phyloP scores from a whole-genome alignment of 2,797 vertebrate species.

The Galago senegalensis region DNA sequence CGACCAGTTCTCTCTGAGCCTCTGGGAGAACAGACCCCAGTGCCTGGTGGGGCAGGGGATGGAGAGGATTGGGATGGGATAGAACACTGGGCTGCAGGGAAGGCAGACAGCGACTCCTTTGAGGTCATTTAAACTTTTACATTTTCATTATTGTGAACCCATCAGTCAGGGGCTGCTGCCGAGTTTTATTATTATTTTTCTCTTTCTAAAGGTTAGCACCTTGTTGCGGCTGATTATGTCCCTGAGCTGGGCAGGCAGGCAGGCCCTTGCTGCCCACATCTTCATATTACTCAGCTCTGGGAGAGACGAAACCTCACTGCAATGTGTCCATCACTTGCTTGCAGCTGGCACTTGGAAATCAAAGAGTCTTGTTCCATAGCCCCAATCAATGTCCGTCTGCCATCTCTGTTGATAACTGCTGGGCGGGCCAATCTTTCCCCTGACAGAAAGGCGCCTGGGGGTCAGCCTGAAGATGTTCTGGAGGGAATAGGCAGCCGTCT shows the following conservation, averaged over 20 bases:
- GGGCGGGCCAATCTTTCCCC: slow-evolving; percentile 62
- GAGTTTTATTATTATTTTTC: slow-evolving; percentile 49
- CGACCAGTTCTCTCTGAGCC: not conserved
- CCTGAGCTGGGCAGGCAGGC: slow-evolving; percentile 58
- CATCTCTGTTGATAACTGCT: slow-evolving; percentile 49
- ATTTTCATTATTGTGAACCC: slow-evolving; percentile 44
- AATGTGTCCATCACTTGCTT: slow-evolving; percentile 53
- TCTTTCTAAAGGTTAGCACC: slow-evolving; percentile 74
- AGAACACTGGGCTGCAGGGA: no score
- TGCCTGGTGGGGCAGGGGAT: not conserved
- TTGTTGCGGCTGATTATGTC: slow-evolving; percentile 32
- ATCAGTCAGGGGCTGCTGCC: slow-evolving; percentile 39
- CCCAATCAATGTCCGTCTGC: slow-evolving; percentile 78
- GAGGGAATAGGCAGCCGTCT: slow-evolving; percentile 46
- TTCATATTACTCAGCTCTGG: not conserved
- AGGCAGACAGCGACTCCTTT: not conserved
- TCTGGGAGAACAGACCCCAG: not conserved
- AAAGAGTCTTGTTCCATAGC: slow-evolving; percentile 73
- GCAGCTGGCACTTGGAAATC: slow-evolving; percentile 73
- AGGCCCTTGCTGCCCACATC: slow-evolving; percentile 39
- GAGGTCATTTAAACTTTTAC: slow-evolving; percentile 8
- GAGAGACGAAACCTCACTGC: not conserved
- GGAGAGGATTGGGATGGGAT: accelerated
- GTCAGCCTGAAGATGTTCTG: slow-evolving; percentile 58
- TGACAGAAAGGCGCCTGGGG: slow-evolving; percentile 42